These are phyloP conservation scores for Bothrops jararaca DNA, from an alignment of 2,113 vertebrate genomes.

Conservation along the genomic window DNA sequence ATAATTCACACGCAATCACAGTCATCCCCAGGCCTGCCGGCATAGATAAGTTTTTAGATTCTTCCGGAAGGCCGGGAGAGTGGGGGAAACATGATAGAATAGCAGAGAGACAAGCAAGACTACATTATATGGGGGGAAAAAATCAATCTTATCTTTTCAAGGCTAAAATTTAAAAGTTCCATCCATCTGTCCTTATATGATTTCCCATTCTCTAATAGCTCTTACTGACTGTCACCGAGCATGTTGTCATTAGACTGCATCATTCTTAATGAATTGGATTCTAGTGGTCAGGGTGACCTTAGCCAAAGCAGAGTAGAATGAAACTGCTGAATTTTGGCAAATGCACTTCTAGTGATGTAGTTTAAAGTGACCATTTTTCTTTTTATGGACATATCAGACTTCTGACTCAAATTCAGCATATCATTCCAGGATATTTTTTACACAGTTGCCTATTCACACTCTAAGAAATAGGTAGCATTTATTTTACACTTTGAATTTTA, in stretches of 20 bases:
- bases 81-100: not conserved
- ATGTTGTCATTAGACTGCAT: not conserved
- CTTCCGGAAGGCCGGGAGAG: too few relatives aligned
- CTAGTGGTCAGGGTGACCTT: not conserved
- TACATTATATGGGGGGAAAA: not conserved
- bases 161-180: not conserved
- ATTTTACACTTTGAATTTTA: not conserved
- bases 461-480: not conserved
- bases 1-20: too few relatives aligned
- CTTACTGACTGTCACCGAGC: not conserved
- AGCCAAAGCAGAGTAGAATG: not conserved
- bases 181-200: not conserved
- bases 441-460: not conserved
- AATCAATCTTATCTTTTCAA: not conserved
- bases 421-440: not conserved
- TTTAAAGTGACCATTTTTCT: not conserved
- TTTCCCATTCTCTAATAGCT: not conserved
- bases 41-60: too few relatives aligned
- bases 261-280: not conserved
- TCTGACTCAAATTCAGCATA: not conserved
- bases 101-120: not conserved
- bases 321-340: not conserved
- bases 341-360: not conserved
- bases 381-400: not conserved
- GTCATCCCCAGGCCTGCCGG: too few relatives aligned